Conservation (phyloP, 2,113 vertebrate genomes). For the Megaceryle maxima region DNA sequence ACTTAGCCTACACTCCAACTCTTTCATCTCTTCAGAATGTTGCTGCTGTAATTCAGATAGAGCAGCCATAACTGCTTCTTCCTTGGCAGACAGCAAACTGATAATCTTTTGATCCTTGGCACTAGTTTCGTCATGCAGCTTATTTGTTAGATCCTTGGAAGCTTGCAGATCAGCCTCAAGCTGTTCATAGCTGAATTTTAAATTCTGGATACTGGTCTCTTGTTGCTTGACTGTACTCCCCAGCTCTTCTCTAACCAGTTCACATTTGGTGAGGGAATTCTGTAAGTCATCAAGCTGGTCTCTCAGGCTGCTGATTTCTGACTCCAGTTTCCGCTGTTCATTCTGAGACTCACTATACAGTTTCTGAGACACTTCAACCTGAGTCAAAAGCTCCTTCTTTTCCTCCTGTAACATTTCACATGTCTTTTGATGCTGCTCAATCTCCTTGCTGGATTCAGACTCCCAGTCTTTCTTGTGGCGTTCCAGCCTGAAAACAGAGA, state of each 20-base stretch:
- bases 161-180: constrained; percentile 86
- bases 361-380: constrained; percentile 66
- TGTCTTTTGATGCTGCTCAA: constrained; percentile 68
- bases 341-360: constrained; percentile 64
- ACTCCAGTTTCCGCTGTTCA: constrained; percentile 72
- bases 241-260: constrained; percentile 72
- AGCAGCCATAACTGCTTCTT: constrained; percentile 85
- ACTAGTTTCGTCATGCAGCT: constrained; percentile 81
- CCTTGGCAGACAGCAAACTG: constrained; percentile 84
- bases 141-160: constrained; percentile 82
- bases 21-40: constrained; percentile 84
- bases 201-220: constrained; percentile 81
- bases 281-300: constrained; percentile 76
- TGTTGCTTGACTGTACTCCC: constrained; percentile 73
- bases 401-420: constrained; percentile 76
- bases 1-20: constrained; percentile 77
- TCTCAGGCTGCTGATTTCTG: constrained; percentile 74
- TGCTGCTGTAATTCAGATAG: constrained; percentile 69
- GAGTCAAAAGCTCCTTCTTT: constrained; percentile 68
- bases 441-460: constrained; percentile 70
- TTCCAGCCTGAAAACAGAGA: constrained; percentile 78
- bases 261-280: constrained; percentile 76
- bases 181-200: constrained; percentile 84
- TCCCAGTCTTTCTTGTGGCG: constrained; percentile 74
- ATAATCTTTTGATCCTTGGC: constrained; percentile 88